Evolutionary conservation across 2,888 invertebrate genomes (phyloP), one percentile per base, ranked within the genome.

Genomic region (Lycia hirtaria): DNA sequence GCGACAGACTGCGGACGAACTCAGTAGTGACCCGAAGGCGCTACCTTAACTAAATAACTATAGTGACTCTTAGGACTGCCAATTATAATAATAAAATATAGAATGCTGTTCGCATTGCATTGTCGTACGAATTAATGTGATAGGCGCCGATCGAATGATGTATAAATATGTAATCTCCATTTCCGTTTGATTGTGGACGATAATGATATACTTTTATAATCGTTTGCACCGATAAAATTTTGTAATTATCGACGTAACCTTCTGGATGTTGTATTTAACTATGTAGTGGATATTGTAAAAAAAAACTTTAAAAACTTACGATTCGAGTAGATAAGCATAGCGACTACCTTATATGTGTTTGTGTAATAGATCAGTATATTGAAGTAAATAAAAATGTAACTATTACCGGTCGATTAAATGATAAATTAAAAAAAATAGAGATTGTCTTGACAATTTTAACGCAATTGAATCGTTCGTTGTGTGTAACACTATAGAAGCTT

Each of bases 181-280:
- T 84, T 79, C 76, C 75, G 69, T 73, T 76, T 75, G 73, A 80
- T 77, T 76, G 80, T 78, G 82, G 76, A 78, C 75, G 74, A 73
- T 73, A 72, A 72, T 51, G 69, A 73, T 73, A 73, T 73, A 82
- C 68, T 87, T 87, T 88, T 88, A 80, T 87, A 88, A 88, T 88
- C 78, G 76, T 88, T 88, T 87, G 90, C 88, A 89, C 88, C 78
- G 75, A 87, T 85, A 87, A 80, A 81, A 83, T 87, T 88, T 89
- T 91, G 89, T 91, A 89, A 90, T 87, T 87, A 90, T 83, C 81
- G 83, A 87, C 82, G 80, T 90, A 84, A 85, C 79, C 76, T 88
- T 91, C 89, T 89, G 87, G 80, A 89, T 91, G 91, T 91, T 83
- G 89, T 90, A 88, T 88, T 88, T 88, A 88, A 88, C 82, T 86